Conservation (phyloP, 2,797 vertebrate genomes). For the Macroramphosus scolopax region DNA sequence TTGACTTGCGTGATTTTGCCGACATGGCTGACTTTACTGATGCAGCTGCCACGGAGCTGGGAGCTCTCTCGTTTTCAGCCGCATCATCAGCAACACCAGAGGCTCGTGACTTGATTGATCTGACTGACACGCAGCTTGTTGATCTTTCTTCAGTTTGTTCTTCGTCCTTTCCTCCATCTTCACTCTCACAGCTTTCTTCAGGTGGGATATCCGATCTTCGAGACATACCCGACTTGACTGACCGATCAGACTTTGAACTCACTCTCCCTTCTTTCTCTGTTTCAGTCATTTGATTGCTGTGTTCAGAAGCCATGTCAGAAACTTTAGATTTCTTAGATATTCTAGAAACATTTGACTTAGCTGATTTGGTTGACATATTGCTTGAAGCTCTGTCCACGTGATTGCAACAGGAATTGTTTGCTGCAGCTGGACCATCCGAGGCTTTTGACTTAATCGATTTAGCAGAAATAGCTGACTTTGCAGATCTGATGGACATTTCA, state of each 20-base stretch:
- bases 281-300: slow-evolving; percentile 18
- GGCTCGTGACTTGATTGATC: slow-evolving; percentile 13
- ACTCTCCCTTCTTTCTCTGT: slow-evolving; percentile 30
- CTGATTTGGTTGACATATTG: slow-evolving; percentile 46
- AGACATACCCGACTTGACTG: slow-evolving; percentile 55
- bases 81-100: slow-evolving; percentile 12
- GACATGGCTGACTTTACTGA: too few relatives aligned
- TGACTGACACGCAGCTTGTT: too few relatives aligned
- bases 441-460: slow-evolving; percentile 36
- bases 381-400: slow-evolving; percentile 38
- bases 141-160: background rate
- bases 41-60: background rate
- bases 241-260: slow-evolving; percentile 38
- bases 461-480: slow-evolving; percentile 28
- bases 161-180: slow-evolving; percentile 5
- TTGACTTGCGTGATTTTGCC: slow-evolving; percentile 32
- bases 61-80: slow-evolving; percentile 9
- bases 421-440: background rate
- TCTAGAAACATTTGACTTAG: slow-evolving; percentile 49
- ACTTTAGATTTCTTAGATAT: slow-evolving; percentile 54
- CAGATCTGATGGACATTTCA: slow-evolving; percentile 35
- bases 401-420: slow-evolving; percentile 19
- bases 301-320: slow-evolving; percentile 17
- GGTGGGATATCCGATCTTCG: slow-evolving; percentile 32
- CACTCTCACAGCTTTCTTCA: slow-evolving; percentile 13